phyloP scores from a whole-genome alignment of 1,140 invertebrate species.

The Drosophila bifasciata region DNA sequence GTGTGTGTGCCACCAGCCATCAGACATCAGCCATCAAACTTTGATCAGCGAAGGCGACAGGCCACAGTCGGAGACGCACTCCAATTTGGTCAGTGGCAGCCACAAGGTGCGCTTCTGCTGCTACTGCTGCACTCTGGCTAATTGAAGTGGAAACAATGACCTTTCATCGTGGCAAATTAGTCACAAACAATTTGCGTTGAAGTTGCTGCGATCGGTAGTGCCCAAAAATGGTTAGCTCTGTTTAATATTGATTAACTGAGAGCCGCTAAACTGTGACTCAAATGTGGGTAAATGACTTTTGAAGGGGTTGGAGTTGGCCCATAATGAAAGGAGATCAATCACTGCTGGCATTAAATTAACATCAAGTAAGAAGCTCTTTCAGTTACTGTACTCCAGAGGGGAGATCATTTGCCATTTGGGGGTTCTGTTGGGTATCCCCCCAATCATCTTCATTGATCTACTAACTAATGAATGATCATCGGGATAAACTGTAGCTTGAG shows the following conservation, averaged over 20 bases:
- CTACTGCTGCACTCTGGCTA: conserved; percentile 46
- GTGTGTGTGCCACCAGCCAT: conserved; percentile 32
- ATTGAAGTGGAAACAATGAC: conserved; percentile 81
- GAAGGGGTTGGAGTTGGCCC: too few relatives aligned
- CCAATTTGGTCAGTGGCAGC: conserved; percentile 57
- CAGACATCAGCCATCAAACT: conserved; percentile 10
- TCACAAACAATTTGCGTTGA: conserved; percentile 67
- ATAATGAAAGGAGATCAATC: too few relatives aligned
- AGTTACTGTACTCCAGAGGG: background rate
- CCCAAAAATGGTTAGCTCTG: conserved; percentile 48
- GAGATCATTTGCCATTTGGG: too few relatives aligned
- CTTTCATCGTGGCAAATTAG: conserved; percentile 75
- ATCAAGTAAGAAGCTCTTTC: background rate
- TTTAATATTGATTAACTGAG: conserved; percentile 36
- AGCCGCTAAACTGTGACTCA: conserved; percentile 10
- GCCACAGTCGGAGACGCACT: conserved; percentile 38
- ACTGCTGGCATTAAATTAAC: too few relatives aligned
- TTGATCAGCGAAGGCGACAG: conserved; percentile 37
- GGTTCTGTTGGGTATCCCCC: background rate
- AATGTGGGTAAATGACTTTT: background rate
- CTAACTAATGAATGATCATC: too few relatives aligned
- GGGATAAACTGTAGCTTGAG: too few relatives aligned
- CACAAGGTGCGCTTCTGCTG: conserved; percentile 9
- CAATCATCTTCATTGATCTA: background rate
- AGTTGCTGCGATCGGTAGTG: conserved; percentile 29